Evolutionary conservation across 2,797 vertebrate species (phyloP).

Genomic region (Notolepis coatsorum): DNA sequence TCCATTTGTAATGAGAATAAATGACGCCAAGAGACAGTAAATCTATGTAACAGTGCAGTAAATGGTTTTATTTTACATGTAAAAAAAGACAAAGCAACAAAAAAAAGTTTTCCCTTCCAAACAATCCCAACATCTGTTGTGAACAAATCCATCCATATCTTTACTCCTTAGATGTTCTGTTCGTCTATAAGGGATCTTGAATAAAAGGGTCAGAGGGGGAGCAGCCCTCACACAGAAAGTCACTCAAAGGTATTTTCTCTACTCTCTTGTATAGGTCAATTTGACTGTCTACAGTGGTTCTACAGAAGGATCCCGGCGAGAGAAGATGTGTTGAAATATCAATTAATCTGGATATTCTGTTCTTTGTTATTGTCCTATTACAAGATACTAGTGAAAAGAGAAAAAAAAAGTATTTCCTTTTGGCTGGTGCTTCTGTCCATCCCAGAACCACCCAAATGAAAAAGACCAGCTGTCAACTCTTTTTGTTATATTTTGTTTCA

Average conservation of each 20-base stretch:
- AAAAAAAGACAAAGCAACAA: constrained; percentile 70
- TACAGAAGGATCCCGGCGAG: constrained; percentile 8
- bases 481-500: constrained; percentile 10
- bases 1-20: too few relatives aligned
- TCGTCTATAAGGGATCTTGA: constrained; percentile 31
- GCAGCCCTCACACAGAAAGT: constrained; percentile 1
- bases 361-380: constrained; percentile 23
- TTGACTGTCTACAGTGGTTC: constrained; percentile 38
- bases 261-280: constrained; percentile 20
- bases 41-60: constrained; percentile 60
- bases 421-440: constrained; percentile 24
- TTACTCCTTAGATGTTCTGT: constrained; percentile 26
- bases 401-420: constrained; percentile 28
- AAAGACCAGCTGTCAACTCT: constrained; percentile 4
- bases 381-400: constrained; percentile 29
- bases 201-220: constrained; percentile 35
- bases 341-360: constrained; percentile 3
- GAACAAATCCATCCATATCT: constrained; percentile 41
- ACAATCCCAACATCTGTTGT: constrained; percentile 61
- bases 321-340: constrained; percentile 1
- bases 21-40: too few relatives aligned
- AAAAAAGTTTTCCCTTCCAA: constrained; percentile 46
- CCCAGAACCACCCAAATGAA: constrained; percentile 18
- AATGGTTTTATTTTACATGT: constrained; percentile 77
- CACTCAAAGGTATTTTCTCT: constrained; percentile 16